Conservation (phyloP, 1,140 invertebrate species). For the Uloborus diversus region DNA sequence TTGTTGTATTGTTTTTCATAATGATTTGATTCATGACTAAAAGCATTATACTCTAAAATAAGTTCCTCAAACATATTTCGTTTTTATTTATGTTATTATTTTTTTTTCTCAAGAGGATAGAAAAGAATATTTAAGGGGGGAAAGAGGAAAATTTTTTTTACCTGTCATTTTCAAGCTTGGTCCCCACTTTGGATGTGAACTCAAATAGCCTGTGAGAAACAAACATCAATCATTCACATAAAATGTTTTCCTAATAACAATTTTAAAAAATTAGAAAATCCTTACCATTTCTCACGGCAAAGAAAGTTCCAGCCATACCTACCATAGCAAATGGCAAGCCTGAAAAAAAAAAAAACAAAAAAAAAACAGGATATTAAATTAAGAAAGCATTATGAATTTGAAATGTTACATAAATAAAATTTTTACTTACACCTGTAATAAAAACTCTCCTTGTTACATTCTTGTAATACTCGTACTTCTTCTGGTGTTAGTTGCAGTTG, state of each 20-base stretch:
- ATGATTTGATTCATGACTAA: too few relatives aligned
- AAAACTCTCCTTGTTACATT: constrained; percentile 38
- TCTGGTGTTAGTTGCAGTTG: constrained; percentile 3
- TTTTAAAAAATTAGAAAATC: background rate
- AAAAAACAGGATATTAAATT: too few relatives aligned
- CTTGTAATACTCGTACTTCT: background rate
- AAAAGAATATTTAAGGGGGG: too few relatives aligned
- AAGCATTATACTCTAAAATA: too few relatives aligned
- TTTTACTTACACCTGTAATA: constrained; percentile 33
- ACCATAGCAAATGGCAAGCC: constrained; percentile 20
- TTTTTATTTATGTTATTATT: too few relatives aligned
- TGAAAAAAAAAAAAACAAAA: background rate
- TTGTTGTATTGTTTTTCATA: too few relatives aligned
- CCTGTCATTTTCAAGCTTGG: constrained; percentile 27
- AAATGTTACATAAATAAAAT: background rate
- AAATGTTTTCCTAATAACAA: background rate
- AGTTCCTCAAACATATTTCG: too few relatives aligned
- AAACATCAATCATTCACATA: background rate
- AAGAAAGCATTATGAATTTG: too few relatives aligned
- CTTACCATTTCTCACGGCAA: constrained; percentile 13
- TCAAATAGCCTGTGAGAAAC: constrained; percentile 25
- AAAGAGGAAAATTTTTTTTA: constrained; percentile 1
- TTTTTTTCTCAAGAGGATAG: too few relatives aligned
- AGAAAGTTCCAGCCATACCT: constrained; percentile 22
- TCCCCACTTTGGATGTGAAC: constrained; percentile 27